Conservation (phyloP, 2,113 vertebrate genomes). For the Arenaria interpres region DNA sequence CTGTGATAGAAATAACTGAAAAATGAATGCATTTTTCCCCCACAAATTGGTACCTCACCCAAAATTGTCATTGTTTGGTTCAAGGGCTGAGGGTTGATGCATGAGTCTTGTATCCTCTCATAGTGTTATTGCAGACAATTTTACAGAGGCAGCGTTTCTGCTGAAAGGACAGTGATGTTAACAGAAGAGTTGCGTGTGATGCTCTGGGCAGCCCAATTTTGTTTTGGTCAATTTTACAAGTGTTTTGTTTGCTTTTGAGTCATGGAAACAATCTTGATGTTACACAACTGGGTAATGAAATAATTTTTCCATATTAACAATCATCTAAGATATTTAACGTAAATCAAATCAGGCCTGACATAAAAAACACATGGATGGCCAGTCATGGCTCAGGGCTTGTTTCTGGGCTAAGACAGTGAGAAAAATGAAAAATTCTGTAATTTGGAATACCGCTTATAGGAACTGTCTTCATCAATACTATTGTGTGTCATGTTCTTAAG, state of each 20-base stretch:
- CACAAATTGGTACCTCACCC: neutral
- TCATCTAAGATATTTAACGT: neutral
- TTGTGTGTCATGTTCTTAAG: neutral
- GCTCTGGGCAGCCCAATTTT: neutral
- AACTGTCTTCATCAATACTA: neutral
- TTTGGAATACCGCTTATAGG: neutral
- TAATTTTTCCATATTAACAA: neutral
- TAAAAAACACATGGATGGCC: neutral
- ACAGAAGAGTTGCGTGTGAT: neutral
- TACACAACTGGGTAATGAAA: neutral
- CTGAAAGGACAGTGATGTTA: neutral
- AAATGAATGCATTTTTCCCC: neutral
- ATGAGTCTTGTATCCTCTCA: neutral
- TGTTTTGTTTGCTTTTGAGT: neutral
- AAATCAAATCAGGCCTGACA: neutral
- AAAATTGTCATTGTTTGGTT: neutral
- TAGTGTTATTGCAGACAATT: neutral
- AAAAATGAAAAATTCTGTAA: neutral
- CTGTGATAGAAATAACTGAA: neutral
- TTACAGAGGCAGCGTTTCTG: rapidly evolving
- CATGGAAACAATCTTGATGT: neutral
- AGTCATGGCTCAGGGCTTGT: neutral
- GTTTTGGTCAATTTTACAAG: neutral
- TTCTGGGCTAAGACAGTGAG: neutral
- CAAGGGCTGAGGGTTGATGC: neutral